A percentile compares a stretch with the other conserved stretches of the same genome.
These are phyloP conservation scores for Perccottus glenii DNA, from an alignment of 2,113 vertebrate genomes.

Conservation along the genomic window DNA sequence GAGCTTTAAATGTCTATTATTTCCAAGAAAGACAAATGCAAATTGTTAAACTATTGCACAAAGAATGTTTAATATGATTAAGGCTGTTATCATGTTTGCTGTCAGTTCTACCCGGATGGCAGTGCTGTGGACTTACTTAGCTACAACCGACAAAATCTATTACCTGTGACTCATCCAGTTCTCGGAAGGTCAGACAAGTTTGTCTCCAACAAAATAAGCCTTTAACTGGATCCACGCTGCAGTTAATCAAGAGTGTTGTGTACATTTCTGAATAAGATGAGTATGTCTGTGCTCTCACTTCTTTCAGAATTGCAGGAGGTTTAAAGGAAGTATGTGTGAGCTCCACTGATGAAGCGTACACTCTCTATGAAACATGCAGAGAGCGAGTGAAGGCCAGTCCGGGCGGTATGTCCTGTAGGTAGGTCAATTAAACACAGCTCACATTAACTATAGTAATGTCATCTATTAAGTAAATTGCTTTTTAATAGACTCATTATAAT, in stretches of 20 bases:
- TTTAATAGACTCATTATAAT: conserved; percentile 21
- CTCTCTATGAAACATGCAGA: conserved; percentile 66
- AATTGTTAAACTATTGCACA: no score
- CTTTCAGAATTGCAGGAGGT: conserved; percentile 67
- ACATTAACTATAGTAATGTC: conserved; percentile 16
- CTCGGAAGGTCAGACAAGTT: conserved; percentile 80
- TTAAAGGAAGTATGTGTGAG: conserved; percentile 52
- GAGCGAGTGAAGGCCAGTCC: conserved; percentile 37
- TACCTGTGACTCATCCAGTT: conserved; percentile 69
- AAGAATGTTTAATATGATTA: background rate
- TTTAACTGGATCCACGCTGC: background rate
- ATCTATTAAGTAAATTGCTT: conserved; percentile 26
- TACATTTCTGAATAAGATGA: no score
- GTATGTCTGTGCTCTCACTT: background rate
- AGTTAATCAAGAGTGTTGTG: background rate
- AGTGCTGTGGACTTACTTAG: conserved; percentile 78
- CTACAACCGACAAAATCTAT: conserved; percentile 57
- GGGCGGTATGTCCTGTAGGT: conserved; percentile 54
- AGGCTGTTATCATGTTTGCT: conserved; percentile 12
- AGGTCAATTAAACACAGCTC: conserved; percentile 18
- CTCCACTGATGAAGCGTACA: conserved; percentile 64
- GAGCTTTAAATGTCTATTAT: no score
- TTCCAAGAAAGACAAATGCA: no score
- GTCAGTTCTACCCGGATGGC: conserved; percentile 78
- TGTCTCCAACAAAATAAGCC: background rate